A percentile compares a stretch with the other conserved stretches of the same genome.
These are phyloP conservation scores for Actinopyga echinites DNA, from an alignment of 53 echinoderm and acorn worm genomes.

Conservation along the genomic window DNA sequence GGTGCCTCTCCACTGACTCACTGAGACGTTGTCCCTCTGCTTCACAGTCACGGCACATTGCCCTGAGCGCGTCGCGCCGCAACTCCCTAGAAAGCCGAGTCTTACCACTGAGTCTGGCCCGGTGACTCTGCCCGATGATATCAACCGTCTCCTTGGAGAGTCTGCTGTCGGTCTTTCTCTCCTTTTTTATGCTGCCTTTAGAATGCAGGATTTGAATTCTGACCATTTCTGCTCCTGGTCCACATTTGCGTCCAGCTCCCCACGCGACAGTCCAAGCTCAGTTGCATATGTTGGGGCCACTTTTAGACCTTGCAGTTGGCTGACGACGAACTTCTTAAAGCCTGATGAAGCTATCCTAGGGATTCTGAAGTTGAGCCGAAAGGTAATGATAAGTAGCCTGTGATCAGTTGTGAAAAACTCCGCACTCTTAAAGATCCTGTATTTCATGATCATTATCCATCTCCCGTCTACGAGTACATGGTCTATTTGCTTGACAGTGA, in stretches of 20 bases:
- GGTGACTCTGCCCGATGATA: not conserved
- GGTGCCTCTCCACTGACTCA: not conserved
- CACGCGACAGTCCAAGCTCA: not conserved
- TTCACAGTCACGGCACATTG: not conserved
- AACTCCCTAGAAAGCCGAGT: not conserved
- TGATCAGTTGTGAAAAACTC: too few species aligned
- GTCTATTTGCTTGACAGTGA: too few species aligned
- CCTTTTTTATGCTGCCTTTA: not conserved
- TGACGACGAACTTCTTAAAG: too few species aligned
- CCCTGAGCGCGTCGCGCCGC: not conserved
- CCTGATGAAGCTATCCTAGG: too few species aligned
- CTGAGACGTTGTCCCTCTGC: not conserved
- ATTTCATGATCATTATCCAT: too few species aligned
- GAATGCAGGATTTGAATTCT: not conserved
- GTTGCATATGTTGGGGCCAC: not conserved
- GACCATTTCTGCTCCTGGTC: not conserved
- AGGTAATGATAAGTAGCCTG: too few species aligned
- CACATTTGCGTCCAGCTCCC: not conserved
- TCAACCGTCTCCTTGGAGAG: not conserved
- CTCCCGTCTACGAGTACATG: too few species aligned
- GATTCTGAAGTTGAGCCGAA: too few species aligned
- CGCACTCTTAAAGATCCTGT: too few species aligned
- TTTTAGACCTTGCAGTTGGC: too few species aligned
- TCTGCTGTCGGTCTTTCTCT: not conserved
- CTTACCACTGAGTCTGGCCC: not conserved